Percentiles rank a stretch among this genome's conserved stretches.
These are phyloP conservation scores for Squalus acanthias DNA, from an alignment of 2,797 vertebrate genomes.

Conservation along the genomic window DNA sequence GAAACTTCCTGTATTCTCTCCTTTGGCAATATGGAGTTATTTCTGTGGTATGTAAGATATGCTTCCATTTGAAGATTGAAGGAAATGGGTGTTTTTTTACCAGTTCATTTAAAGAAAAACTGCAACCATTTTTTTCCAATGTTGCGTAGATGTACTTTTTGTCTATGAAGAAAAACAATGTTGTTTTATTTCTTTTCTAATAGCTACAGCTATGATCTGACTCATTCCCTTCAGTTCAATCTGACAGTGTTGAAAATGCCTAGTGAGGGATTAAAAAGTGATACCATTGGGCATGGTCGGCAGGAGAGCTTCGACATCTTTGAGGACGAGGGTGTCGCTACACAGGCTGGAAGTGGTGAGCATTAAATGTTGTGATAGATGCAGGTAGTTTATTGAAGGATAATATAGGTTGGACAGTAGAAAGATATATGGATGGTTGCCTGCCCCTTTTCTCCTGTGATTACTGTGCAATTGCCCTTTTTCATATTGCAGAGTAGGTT, in stretches of 20 bases:
- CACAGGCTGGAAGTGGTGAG: slow-evolving; percentile 62
- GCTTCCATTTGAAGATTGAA: background rate
- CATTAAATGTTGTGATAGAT: background rate
- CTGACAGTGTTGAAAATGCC: slow-evolving; percentile 79
- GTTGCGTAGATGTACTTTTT: background rate
- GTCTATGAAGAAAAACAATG: background rate
- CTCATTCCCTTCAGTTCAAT: slow-evolving; percentile 95
- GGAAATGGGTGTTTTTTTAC: background rate
- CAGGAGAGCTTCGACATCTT: slow-evolving; percentile 97
- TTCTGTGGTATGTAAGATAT: background rate
- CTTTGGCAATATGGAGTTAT: background rate
- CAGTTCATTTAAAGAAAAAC: background rate
- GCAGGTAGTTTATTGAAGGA: background rate
- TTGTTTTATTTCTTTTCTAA: slow-evolving; percentile 45
- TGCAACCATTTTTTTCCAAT: background rate
- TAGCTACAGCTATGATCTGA: slow-evolving; percentile 97
- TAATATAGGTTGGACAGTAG: background rate
- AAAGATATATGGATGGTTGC: background rate
- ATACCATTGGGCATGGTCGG: slow-evolving; percentile 60
- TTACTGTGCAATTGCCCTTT: background rate
- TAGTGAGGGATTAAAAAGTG: slow-evolving; percentile 67
- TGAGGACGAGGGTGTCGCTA: slow-evolving; percentile 86
- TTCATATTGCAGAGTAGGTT: background rate
- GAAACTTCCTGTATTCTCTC: background rate
- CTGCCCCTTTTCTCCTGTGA: background rate